Base-by-base conservation (phyloP, 2,797 vertebrate species). In the Tenualosa thibaudeaui region DNA sequence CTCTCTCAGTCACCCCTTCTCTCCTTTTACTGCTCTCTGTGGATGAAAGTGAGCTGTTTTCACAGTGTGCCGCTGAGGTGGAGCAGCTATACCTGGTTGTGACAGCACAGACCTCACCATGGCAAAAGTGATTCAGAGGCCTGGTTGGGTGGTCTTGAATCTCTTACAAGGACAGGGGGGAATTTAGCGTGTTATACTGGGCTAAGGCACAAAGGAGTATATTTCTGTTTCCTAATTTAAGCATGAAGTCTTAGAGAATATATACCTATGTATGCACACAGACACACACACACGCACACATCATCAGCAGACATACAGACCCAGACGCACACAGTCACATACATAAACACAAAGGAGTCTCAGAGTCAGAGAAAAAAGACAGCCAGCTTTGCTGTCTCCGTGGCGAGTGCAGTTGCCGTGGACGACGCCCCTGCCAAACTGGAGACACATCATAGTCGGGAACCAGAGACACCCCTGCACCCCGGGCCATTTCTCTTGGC, bases 401-500 rank as follows among this genome's bases (percentile, higher is more conserved):
- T 78, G 15, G 71, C 40, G 17, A 46, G 17, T 22, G 15, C 37
- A 78, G 71, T 22, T 37, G 37, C 71, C 19, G 17, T n/a, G 71
- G 37, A 71, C 78, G 62, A 22, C 50, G 31, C 26, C 51, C 46
- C 7, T 85, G 83, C 84, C 53, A 85, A 65, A 50, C 81, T 86
- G 84, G 84, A 85, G 84, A 26, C 43, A 82, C 50, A 86, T 83
- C 85, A 87, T 78, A 88, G 56, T 75, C 58, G 24, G 37, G 71
- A 43, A 78, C 37, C 40, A 78, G 81, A 81, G 82, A 81, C 82
- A 58, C 82, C 46, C 85, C 31, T 56, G 54, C 82, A 85, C 31
- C 83, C 54, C 84, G 58, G 51, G 84, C 56, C 68, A 40, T 87
- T 84, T 81, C 86, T 82, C 86, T 88, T 85, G 86, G 84, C 85